A percentile compares a stretch with the other conserved stretches of the same genome.
Conservation (phyloP, 2,113 vertebrate genomes). For the Odocoileus virginianus region DNA sequence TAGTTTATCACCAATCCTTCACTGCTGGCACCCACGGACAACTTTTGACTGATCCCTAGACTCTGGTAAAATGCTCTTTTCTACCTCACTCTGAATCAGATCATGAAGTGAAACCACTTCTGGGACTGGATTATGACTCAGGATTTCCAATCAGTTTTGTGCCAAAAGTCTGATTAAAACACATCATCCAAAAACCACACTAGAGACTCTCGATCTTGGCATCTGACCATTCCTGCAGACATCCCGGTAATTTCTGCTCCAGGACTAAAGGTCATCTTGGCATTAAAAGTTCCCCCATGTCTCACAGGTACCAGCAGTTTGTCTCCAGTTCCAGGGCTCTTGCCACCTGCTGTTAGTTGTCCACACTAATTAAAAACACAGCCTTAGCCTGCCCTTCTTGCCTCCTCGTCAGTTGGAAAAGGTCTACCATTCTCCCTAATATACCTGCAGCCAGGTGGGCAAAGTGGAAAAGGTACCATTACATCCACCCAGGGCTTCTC, state of each 20-base stretch:
- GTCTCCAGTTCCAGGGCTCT: neutral
- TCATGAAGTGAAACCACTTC: neutral
- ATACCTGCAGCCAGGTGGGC: neutral
- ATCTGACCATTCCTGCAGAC: neutral
- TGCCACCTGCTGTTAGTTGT: neutral
- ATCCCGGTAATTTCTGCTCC: neutral
- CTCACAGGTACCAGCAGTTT: neutral
- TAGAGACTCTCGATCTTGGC: neutral
- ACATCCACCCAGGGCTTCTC: neutral
- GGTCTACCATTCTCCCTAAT: neutral
- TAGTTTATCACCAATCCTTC: neutral
- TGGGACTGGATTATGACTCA: neutral
- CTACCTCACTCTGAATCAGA: neutral
- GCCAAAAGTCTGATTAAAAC: neutral
- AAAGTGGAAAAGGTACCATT: no score
- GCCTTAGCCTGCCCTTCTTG: neutral
- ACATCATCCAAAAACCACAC: slow-evolving; percentile 18
- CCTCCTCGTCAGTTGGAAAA: neutral
- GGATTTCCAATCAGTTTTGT: neutral
- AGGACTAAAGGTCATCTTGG: slow-evolving; percentile 24
- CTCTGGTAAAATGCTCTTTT: neutral
- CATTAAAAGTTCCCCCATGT: neutral
- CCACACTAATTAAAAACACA: neutral
- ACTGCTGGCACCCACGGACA: neutral
- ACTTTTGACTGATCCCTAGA: neutral